These are phyloP conservation scores for Coracias cyanogaster DNA, from an alignment of 2,797 vertebrate species.

Conservation along the genomic window DNA sequence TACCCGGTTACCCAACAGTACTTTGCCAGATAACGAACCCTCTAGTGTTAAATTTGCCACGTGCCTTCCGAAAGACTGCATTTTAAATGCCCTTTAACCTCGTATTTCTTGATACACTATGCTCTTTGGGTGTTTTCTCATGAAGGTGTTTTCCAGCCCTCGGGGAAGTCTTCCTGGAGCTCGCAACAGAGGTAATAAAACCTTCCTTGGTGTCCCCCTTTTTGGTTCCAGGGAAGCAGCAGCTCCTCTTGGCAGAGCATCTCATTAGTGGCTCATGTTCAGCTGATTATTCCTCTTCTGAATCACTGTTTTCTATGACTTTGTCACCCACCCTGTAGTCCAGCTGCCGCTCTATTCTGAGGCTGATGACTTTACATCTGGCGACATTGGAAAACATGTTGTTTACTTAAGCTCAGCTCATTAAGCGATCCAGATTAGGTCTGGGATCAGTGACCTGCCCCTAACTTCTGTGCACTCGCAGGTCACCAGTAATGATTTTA, in stretches of 20 bases:
- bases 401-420: constrained; percentile 48
- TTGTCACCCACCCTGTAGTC: neutral
- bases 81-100: neutral
- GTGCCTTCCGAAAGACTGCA: neutral
- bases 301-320: neutral
- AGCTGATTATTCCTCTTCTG: constrained; percentile 38
- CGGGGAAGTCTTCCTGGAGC: neutral
- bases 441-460: neutral
- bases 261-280: constrained; percentile 26
- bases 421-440: constrained; percentile 1
- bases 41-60: neutral
- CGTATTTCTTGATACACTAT: neutral
- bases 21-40: neutral
- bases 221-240: neutral
- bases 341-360: constrained; percentile 22
- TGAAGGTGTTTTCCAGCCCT: neutral
- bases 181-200: neutral
- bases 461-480: neutral
- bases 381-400: neutral
- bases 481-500: constrained; percentile 1
- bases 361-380: neutral
- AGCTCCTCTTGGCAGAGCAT: neutral
- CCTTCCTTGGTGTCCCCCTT: neutral
- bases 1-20: neutral
- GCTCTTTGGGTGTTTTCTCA: neutral